A percentile compares a stretch with the other conserved stretches of the same genome.
Evolutionary conservation across 2,113 vertebrate genomes (phyloP).

Genomic region (Nanger granti): DNA sequence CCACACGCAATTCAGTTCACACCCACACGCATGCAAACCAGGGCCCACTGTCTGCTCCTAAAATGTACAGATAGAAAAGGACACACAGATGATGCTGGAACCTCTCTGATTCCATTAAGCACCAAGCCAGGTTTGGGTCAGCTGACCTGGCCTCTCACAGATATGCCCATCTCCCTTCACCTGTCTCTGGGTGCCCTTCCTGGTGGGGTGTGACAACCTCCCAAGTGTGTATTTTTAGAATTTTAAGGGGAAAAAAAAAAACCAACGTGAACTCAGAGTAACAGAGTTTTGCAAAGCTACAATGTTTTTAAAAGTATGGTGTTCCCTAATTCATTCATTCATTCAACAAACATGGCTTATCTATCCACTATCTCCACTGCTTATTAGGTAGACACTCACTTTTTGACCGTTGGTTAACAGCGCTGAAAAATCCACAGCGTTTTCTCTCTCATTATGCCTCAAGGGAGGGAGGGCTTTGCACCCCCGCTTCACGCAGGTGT

Average conservation of each 20-base stretch:
- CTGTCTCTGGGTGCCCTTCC: not conserved
- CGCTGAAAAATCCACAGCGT: not conserved
- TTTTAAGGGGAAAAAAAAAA: not conserved
- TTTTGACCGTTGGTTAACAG: not conserved
- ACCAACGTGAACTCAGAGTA: not conserved
- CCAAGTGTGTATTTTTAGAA: not conserved
- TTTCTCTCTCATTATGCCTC: not conserved
- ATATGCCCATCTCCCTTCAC: too few species aligned
- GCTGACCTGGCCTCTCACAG: not conserved
- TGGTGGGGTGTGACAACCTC: not conserved
- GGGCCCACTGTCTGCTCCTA: not conserved
- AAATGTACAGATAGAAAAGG: not conserved
- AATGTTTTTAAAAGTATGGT: not conserved
- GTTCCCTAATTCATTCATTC: not conserved
- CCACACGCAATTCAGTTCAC: not conserved
- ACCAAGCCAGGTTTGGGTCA: not conserved
- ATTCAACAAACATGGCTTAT: not conserved
- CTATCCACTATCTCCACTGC: accelerated
- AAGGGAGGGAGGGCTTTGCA: not conserved
- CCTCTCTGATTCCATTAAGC: not conserved
- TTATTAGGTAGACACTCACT: not conserved
- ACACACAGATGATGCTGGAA: not conserved
- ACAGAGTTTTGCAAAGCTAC: not conserved
- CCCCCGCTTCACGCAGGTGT: not conserved
- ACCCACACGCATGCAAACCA: not conserved